Base-by-base conservation (phyloP, 2,797 vertebrate genomes). In the Eulemur coronatus region DNA sequence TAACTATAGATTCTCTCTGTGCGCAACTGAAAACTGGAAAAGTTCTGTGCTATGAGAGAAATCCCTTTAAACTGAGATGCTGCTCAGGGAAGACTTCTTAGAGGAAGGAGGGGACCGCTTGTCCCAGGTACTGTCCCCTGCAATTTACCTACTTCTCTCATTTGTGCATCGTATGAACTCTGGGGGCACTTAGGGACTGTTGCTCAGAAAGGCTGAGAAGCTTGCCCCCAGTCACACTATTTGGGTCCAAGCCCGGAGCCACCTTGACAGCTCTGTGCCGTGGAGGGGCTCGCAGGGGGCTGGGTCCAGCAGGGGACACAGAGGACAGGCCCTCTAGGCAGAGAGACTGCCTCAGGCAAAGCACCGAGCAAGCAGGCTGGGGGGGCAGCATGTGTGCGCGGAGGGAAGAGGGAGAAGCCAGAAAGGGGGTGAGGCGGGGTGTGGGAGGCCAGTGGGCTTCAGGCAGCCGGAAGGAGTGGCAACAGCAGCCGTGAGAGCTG, bases 201-300 rank as follows among this genome's bases (percentile, higher is more conserved):
- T 63, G 20, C 63, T 78, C 46, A 91, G 88, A 61, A 78, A 57
- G 52, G 52, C n/a, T 48, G 52, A 91, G 69, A 6, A 13, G 33
- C 81, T 92, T 65, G 63, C n/a, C 33, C 43, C 7, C 52, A 50
- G 90, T 48, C 85, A 59, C 28, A 14, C 30, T 69, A 18, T 33
- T 76, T 5, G 2, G 2, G 70, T 26, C 35, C 24, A 63, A 59
- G 73, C 24, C 69, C 50, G 7, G 61, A 82, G 13, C 57, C 28
- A 13, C 20, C 2, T 7, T 28, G 50, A 28, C 11, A 28, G 11
- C 30, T 57, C 48, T 46, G 72, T 18, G 76, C 22, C 3, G 11
- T 20, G 50, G 50, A 76, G 59, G 61, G 69, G 43, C 41, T 79
- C 2, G 33, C 69, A 33, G 38, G 57, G 13, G 46, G 17, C 67